phyloP scores from a whole-genome alignment of 1,140 invertebrate species.

The Caenorhabditis inopinata region DNA sequence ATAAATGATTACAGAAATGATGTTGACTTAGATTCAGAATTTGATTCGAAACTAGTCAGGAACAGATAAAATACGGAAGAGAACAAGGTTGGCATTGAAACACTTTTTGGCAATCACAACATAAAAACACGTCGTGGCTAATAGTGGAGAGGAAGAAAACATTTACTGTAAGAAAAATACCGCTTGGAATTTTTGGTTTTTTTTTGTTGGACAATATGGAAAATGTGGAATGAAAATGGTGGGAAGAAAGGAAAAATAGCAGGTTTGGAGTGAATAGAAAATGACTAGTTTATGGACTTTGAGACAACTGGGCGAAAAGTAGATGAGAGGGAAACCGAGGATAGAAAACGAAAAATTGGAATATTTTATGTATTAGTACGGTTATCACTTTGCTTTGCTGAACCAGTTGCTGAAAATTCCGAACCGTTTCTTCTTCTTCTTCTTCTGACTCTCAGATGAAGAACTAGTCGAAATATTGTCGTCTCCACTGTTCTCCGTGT shows the following conservation, averaged over 20 bases:
- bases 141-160: not conserved
- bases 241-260: not conserved
- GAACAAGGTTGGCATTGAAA: conserved; percentile 10
- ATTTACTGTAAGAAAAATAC: not conserved
- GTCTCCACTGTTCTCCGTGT: not conserved
- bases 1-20: no score
- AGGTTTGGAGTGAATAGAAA: not conserved
- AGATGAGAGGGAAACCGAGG: not conserved
- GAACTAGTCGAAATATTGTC: conserved; percentile 5
- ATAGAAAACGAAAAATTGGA: not conserved
- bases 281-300: not conserved
- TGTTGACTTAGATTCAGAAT: not conserved
- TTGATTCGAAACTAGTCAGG: not conserved
- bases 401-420: conserved; percentile 20
- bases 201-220: not conserved
- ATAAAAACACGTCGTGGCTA: conserved; percentile 29
- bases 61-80: not conserved
- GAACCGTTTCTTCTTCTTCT: conserved; percentile 12
- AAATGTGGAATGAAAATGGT: not conserved
- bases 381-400: not conserved
- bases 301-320: not conserved
- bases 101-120: conserved; percentile 34
- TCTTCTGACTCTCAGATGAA: conserved; percentile 18
- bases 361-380: no score
- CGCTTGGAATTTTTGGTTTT: not conserved